Evolutionary conservation across 2,797 vertebrate species (phyloP).

Genomic region (Platalea minor): DNA sequence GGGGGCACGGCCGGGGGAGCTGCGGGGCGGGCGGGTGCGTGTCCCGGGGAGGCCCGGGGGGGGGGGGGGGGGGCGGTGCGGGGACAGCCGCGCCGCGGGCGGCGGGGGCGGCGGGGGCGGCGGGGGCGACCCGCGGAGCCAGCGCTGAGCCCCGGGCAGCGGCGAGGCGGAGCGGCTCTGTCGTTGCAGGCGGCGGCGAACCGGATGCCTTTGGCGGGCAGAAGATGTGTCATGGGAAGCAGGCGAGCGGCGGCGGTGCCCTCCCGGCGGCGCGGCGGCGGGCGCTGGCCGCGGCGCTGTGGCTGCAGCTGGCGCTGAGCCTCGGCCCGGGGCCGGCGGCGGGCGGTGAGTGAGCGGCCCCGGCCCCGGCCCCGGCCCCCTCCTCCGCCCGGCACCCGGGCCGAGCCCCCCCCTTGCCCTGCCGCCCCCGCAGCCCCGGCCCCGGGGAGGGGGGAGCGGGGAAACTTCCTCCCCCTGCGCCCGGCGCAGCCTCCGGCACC

Average conservation of each 20-base stretch:
- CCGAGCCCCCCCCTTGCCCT: neutral
- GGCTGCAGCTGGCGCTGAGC: conserved; percentile 75
- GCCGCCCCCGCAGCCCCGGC: neutral
- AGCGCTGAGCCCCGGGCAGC: neutral
- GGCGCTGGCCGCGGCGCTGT: conserved; percentile 70
- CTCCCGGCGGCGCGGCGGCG: conserved; percentile 59
- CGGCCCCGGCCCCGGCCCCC: too few relatives aligned
- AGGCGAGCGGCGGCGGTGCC: conserved; percentile 67
- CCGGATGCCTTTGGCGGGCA: conserved; percentile 74
- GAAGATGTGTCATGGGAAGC: conserved; percentile 82
- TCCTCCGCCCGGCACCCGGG: neutral
- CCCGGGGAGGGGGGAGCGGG: neutral
- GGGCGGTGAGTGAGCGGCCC: conserved; percentile 68
- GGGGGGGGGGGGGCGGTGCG: too few relatives aligned
- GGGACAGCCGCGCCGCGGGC: neutral
- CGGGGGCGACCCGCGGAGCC: neutral
- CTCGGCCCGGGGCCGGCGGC: conserved; percentile 75
- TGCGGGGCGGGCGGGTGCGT: neutral
- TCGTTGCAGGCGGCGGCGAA: conserved; percentile 70
- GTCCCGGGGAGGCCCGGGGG: neutral
- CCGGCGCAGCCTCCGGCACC: neutral
- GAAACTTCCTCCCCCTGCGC: neutral
- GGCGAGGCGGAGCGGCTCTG: neutral
- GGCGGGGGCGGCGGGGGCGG: neutral
- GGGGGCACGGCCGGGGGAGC: neutral